Conservation (phyloP, 2,888 invertebrate genomes). For the Zygogramma bicolorata region DNA sequence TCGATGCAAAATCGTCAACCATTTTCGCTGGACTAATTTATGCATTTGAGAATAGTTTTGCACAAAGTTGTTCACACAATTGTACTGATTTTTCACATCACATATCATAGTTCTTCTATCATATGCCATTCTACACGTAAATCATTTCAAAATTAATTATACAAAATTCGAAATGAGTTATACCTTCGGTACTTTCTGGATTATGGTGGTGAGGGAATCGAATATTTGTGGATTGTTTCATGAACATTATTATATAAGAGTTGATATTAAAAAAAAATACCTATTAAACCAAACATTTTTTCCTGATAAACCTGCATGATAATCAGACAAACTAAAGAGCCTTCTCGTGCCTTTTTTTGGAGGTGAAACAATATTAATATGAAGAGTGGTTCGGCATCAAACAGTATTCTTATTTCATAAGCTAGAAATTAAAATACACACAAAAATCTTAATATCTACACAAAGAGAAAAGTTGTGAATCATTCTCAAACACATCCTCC, state of each 20-base stretch:
- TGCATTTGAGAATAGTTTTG: not conserved
- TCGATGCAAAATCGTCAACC: not conserved
- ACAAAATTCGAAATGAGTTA: not conserved
- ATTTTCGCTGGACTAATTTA: too few species aligned
- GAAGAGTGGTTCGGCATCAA: too few species aligned
- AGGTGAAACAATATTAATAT: too few species aligned
- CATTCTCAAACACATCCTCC: too few species aligned
- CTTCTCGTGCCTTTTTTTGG: too few species aligned
- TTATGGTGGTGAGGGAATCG: not conserved
- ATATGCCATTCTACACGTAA: not conserved
- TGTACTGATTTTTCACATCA: not conserved
- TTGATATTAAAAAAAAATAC: not conserved
- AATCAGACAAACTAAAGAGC: too few species aligned
- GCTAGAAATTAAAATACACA: too few species aligned
- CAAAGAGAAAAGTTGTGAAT: too few species aligned
- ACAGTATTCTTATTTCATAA: too few species aligned
- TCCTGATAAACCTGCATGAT: too few species aligned
- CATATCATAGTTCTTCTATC: not conserved
- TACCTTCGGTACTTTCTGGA: not conserved
- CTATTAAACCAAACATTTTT: too few species aligned
- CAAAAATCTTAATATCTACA: too few species aligned
- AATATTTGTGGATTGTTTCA: not conserved
- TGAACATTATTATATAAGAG: not conserved
- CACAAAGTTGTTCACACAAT: not conserved
- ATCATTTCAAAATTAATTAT: not conserved